Base-by-base conservation (phyloP, 2,113 vertebrate species). In the Edolisoma coerulescens region DNA sequence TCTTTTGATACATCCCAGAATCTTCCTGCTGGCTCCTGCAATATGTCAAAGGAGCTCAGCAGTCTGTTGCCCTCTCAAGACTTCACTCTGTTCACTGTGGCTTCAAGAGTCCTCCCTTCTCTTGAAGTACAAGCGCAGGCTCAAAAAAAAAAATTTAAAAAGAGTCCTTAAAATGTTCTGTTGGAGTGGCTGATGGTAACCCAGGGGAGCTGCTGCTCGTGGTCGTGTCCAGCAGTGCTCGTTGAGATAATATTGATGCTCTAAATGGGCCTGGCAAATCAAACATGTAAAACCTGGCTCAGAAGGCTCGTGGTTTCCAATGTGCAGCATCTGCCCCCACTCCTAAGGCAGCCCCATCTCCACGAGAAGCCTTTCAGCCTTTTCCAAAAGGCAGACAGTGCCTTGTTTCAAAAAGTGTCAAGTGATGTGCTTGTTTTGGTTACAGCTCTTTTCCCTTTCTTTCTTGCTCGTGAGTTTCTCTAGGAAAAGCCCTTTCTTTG, bases 1-100 rank as follows among this genome's bases (percentile, higher is more conserved):
- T 68, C 89, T 75, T 93, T 89, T 89, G 87, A 92, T 84, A 26
- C 37, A 79, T 91, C 94, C 80, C 89, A 93, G 77, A 92, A 53
- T 94, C 84, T 75, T 94, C 89, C 73, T 4, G 7, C 68, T 92
- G 84, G 68, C 87, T 84, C 65, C 94, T 93, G 84, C 52, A 68
- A 0, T 64, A 27, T 57, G 65, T 87, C 53, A 71, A 5, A 96
- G 93, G 60, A 91, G 70, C 49, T 87, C 87, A 61, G 74, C 44
- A 45, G 47, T 87, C 74, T 80, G 69, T 67, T 95, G 69, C 89
- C 84, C 80, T 97, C 80, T 95, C 41, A 82, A 69, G 85, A 78
- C 39, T 87, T 89, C 15, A 9, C 24, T 84, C 60, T 83, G n/a
- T 89, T 90, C 42, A 33, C 74, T 54, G 7, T 41, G 49, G 47